These are phyloP conservation scores for Cathartes aura DNA, from an alignment of 2,113 vertebrate genomes.

Conservation along the genomic window DNA sequence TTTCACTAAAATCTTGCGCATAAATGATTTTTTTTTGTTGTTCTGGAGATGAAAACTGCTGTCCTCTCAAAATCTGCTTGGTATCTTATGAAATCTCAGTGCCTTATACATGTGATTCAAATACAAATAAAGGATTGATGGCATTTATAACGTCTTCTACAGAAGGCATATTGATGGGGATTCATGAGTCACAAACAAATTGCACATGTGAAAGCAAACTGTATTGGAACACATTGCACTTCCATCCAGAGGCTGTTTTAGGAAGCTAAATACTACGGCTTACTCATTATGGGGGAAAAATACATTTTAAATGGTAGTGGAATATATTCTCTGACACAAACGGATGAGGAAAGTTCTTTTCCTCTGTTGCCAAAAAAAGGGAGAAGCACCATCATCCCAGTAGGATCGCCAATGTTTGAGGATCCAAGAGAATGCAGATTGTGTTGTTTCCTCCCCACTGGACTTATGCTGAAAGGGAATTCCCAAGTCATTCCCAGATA, in stretches of 20 bases:
- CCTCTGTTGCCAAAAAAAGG: neutral
- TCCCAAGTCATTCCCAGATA: neutral
- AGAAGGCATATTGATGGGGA: slow-evolving; percentile 70
- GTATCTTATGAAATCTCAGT: slow-evolving; percentile 36
- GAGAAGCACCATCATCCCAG: neutral
- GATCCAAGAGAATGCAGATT: neutral
- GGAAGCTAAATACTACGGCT: neutral
- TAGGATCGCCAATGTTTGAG: neutral
- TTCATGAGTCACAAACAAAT: slow-evolving; percentile 70
- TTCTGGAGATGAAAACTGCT: slow-evolving; percentile 21
- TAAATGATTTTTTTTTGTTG: neutral
- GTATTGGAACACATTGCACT: slow-evolving; percentile 61
- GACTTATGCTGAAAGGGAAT: neutral
- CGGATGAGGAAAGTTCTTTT: neutral
- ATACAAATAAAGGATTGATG: slow-evolving; percentile 61
- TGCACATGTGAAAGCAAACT: slow-evolving; percentile 64
- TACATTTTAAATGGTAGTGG: neutral
- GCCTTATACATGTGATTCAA: slow-evolving; percentile 61
- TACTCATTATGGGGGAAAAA: neutral
- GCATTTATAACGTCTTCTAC: slow-evolving; percentile 63
- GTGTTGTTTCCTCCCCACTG: neutral
- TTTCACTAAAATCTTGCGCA: slow-evolving; percentile 39
- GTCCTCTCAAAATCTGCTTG: slow-evolving; percentile 55
- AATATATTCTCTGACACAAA: neutral
- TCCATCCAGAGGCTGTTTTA: slow-evolving; percentile 46